phyloP scores from a whole-genome alignment of 1,140 invertebrate species.

The Nephotettix cincticeps region DNA sequence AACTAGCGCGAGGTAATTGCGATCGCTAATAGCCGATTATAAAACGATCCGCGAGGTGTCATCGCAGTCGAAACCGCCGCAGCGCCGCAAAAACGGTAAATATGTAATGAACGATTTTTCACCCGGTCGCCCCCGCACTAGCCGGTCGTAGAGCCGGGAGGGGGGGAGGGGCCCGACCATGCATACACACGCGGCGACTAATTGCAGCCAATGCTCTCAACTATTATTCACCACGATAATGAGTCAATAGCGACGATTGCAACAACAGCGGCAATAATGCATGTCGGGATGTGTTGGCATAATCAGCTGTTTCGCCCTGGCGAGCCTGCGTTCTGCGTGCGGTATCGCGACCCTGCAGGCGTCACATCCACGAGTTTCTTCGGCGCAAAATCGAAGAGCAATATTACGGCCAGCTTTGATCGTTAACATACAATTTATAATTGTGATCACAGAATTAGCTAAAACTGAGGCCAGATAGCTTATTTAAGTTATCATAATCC shows the following conservation, averaged over 20 bases:
- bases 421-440: too few relatives aligned
- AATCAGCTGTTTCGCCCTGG: constrained; percentile 3
- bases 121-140: background rate
- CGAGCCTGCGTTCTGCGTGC: too few relatives aligned
- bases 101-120: constrained; percentile 21
- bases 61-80: background rate
- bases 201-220: constrained; percentile 11
- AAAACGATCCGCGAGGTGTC: constrained; percentile 6
- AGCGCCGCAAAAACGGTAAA: constrained; percentile 15
- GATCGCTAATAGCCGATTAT: constrained; percentile 14
- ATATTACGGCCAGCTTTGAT: too few relatives aligned
- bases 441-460: too few relatives aligned
- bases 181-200: background rate
- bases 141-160: too few relatives aligned
- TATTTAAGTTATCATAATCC: too few relatives aligned
- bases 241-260: constrained; percentile 21
- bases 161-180: background rate
- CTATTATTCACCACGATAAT: constrained; percentile 16
- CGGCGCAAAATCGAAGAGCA: too few relatives aligned
- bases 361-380: too few relatives aligned
- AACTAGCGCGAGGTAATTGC: too few relatives aligned
- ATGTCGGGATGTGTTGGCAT: background rate
- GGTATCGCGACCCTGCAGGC: too few relatives aligned
- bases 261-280: constrained; percentile 15
- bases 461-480: too few relatives aligned